phyloP scores from a whole-genome alignment of 2,113 vertebrate genomes.

The Cisticola juncidis region DNA sequence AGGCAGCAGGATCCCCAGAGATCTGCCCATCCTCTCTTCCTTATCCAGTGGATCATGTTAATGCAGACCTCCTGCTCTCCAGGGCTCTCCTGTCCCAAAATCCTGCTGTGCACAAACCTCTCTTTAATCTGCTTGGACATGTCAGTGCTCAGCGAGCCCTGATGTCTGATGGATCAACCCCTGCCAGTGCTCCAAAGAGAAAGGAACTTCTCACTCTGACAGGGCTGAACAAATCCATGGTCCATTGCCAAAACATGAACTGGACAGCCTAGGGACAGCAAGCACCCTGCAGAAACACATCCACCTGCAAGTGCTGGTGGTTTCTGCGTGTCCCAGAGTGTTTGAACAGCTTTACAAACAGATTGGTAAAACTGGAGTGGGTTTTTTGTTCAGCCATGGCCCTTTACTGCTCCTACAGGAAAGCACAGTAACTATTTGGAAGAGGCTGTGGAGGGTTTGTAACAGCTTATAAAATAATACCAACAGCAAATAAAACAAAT shows the following conservation, averaged over 20 bases:
- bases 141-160: background rate
- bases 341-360: background rate
- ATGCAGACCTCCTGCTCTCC: background rate
- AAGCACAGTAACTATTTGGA: background rate
- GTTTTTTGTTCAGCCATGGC: background rate
- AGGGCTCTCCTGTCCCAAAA: background rate
- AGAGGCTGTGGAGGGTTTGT: background rate
- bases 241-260: background rate
- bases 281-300: background rate
- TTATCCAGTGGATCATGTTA: background rate
- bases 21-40: background rate
- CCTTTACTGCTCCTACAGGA: background rate
- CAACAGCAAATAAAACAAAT: background rate
- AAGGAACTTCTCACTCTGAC: background rate
- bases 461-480: slow-evolving; percentile 6
- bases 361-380: fast-evolving
- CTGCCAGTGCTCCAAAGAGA: background rate
- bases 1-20: background rate
- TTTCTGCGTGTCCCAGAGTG: background rate
- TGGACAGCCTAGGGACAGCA: background rate
- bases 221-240: background rate
- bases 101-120: background rate
- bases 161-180: background rate
- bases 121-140: background rate
- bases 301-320: background rate